Conservation (phyloP, 2,797 vertebrate species). For the Peromyscus aztecus region DNA sequence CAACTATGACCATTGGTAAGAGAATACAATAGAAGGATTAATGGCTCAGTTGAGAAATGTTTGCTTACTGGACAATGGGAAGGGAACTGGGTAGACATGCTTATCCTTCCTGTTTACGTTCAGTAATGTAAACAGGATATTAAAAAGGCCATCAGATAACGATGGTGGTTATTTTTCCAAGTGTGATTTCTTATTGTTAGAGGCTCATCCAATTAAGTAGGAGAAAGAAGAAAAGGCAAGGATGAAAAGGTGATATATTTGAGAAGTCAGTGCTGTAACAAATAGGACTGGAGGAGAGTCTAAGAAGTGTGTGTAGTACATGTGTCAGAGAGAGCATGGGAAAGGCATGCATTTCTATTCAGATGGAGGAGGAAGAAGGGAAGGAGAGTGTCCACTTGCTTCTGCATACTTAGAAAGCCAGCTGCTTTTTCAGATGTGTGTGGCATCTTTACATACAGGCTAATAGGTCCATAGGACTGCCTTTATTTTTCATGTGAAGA, state of each 20-base stretch:
- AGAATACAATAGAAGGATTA: conserved; percentile 81
- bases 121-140: conserved; percentile 62
- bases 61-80: conserved; percentile 79
- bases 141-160: conserved; percentile 44
- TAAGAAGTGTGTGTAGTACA: neutral
- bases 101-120: conserved; percentile 74
- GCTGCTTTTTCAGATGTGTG: neutral
- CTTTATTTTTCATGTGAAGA: neutral
- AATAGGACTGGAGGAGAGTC: neutral
- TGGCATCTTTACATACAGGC: neutral
- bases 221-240: neutral
- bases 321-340: neutral
- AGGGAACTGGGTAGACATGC: conserved; percentile 65
- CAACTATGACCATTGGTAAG: conserved; percentile 61
- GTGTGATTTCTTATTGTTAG: conserved; percentile 70
- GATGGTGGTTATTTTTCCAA: conserved; percentile 49
- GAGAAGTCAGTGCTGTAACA: conserved; percentile 25
- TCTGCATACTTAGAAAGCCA: neutral
- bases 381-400: neutral
- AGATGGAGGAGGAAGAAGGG: neutral
- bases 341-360: neutral
- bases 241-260: conserved; percentile 34
- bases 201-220: conserved; percentile 54
- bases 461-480: neutral
- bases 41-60: conserved; percentile 77